Evolutionary conservation across 2,113 vertebrate species (phyloP), one percentile per base, ranked within the genome.

Genomic region (Amia ocellicauda): DNA sequence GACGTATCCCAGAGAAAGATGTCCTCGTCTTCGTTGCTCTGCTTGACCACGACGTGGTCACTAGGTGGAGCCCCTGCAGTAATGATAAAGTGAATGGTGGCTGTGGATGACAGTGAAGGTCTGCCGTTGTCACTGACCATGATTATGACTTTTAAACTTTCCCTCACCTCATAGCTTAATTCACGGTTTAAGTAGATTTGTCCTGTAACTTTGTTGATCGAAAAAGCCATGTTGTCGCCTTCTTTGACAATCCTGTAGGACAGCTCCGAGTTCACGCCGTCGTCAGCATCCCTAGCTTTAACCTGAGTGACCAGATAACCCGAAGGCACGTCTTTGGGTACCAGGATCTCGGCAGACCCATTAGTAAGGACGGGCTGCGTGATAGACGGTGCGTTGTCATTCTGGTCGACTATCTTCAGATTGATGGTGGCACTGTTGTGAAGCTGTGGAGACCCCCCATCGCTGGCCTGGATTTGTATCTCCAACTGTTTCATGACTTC

Each of bases 381-480:
- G 64, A 99, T 91, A 19, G 89, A 70, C 0, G 96, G 96, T 7
- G 90, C 83, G 62, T 99, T 96, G 78, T 99, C 96, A 0, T 98
- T 98, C 77, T 96, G 94, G 80, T 98, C 96, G 24, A 93, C 85
- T 72, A 98, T 88, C 63, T 90, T 89, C 63, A 99, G 88, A 43
- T 90, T 88, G 80, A 99, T 86, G 47, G 92, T 71, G 0, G 94
- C 86, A 29, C 83, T 94, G 80, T 89, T 91, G 79, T 93, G 92
- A n/a, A 98, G 93, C 82, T 91, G 93, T 0, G 96, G 96, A 43
- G 90, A 89, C 0, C 96, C 96, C 4, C 93, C 89, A 2, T 98
- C 96, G 4, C 86, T 93, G 0, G 95, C 95, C 62, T 92, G 93
- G 59, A 98, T 75, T 58, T 91, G 86, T 28, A 98, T 75, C 64